Evolutionary conservation across 2,888 invertebrate species (phyloP), one percentile per base, ranked within the genome.

Genomic region (Brenthis daphne): DNA sequence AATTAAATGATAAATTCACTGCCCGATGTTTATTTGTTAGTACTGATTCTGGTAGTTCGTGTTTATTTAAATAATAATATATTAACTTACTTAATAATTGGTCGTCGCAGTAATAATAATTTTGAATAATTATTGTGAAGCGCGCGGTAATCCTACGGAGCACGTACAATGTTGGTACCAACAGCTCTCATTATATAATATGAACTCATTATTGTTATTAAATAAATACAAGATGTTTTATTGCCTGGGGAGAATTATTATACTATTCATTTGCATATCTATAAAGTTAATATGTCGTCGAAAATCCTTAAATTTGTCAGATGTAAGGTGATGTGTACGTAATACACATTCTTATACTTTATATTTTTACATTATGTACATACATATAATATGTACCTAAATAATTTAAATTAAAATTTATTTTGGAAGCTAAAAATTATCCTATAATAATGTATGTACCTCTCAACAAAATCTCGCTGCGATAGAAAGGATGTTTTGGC

Each of bases 101-200:
- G 43, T 54, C 61, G 37, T 61, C 33, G 20, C 5, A 3, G 24
- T 54, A 51, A 63, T 63, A 54, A 53, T 53, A 54, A 63, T 54
- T 63, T 63, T 63, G 63, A 63, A 63, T 63, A 33, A 63, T 43
- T 54, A 63, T 20, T 43, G 37, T 43, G 6, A 54, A 61, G 43
- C 54, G 37, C 33, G 63, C 20, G 37, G 16, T 63, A 54, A 63
- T 63, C 63, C 63, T 63, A 20, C 50, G n/a, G 63, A 63, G 63
- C 53, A 5, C 20, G 43, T 37, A 54, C 37, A 54, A 37, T 51
- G 37, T 43, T 11, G 37, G 11, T 43, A 43, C 11, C 37, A 43
- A 43, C 37, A 43, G 37, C 20, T 63, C 37, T 63, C 51, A 63
- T 63, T 63, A 54, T 63, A 63, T 37, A 53, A 54, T 63, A 63